Evolutionary conservation across 1,140 invertebrate species (phyloP), one percentile per base, ranked within the genome.

Genomic region (Hycleus cichorii): DNA sequence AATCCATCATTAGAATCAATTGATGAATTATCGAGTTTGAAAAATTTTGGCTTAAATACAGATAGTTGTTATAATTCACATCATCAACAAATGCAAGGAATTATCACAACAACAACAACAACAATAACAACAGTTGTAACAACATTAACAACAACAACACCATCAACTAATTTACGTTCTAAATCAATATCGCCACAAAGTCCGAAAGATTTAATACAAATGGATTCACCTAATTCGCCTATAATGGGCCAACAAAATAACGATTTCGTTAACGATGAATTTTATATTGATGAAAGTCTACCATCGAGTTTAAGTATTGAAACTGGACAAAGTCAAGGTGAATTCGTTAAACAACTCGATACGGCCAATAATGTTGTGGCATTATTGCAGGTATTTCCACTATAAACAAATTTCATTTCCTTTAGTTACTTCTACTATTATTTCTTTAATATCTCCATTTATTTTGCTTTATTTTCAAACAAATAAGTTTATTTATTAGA

Each of bases 231-330:
- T 44, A 55, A 44, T 52, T 69, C 68, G 39, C 67, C 69, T 43
- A 54, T 63, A 45, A 59, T 60, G 56, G 67, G 67, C 58, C 70
- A 67, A 55, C 58, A 58, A 40, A 57, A 45, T 47, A 60, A 55
- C 56, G 88, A 90, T 74, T 90, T 90, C 75, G 78, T 85, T 66
- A 84, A 82, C 66, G 85, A 88, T 51, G 88, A 91, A 66, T 90
- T 86, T 82, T 92, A 90, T 78, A 89, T 91, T 76, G 89, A 91
- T 69, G 90, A 91, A 72, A 91, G 88, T 53, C 75, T 86, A 73
- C 84, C 84, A 43, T 84, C 83, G 68, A 87, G 84, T 72, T 77
- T 85, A 72, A 81, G 78, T 69, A 77, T 76, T 18, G 81, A 77
- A 70, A 83, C 83, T 42, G 79, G 78, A 47, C 78, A 80, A 67